phyloP scores from a whole-genome alignment of 2,113 vertebrate genomes.

The Siniperca knerii region DNA sequence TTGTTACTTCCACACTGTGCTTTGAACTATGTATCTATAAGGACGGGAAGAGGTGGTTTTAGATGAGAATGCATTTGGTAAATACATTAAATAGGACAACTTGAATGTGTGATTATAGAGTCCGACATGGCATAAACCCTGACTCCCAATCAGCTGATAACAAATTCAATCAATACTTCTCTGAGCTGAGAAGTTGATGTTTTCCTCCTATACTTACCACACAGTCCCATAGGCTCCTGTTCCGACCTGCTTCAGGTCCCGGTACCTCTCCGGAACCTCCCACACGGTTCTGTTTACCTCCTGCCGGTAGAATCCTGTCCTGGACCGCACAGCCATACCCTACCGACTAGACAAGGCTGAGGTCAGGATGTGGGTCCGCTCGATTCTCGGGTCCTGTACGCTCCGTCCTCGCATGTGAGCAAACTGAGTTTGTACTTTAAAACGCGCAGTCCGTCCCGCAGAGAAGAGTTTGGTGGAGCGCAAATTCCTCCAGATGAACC shows the following conservation, averaged over 20 bases:
- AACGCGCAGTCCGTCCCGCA: constrained; percentile 3
- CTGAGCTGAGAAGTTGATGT: too few species aligned
- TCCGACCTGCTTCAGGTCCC: constrained; percentile 90
- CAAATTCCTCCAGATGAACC: constrained; percentile 43
- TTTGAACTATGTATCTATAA: background rate
- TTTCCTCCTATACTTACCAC: constrained; percentile 84
- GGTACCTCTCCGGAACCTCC: constrained; percentile 92
- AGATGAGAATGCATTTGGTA: background rate
- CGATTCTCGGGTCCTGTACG: background rate
- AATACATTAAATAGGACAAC: background rate
- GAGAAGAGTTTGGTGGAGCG: background rate
- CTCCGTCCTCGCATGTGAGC: constrained; percentile 35
- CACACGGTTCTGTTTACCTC: constrained; percentile 91
- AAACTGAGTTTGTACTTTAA: background rate
- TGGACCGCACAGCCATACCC: constrained; percentile 77
- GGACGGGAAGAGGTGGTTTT: background rate
- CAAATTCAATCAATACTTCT: background rate
- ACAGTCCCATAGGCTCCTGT: constrained; percentile 95
- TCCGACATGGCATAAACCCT: background rate
- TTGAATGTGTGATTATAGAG: background rate
- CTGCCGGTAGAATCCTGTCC: constrained; percentile 89
- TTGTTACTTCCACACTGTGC: background rate
- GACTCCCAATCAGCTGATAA: background rate
- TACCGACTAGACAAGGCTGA: constrained; percentile 3
- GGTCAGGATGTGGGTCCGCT: constrained; percentile 8